These are phyloP conservation scores for Eustalomyia histrio DNA, from an alignment of 2,888 invertebrate genomes.

Conservation along the genomic window DNA sequence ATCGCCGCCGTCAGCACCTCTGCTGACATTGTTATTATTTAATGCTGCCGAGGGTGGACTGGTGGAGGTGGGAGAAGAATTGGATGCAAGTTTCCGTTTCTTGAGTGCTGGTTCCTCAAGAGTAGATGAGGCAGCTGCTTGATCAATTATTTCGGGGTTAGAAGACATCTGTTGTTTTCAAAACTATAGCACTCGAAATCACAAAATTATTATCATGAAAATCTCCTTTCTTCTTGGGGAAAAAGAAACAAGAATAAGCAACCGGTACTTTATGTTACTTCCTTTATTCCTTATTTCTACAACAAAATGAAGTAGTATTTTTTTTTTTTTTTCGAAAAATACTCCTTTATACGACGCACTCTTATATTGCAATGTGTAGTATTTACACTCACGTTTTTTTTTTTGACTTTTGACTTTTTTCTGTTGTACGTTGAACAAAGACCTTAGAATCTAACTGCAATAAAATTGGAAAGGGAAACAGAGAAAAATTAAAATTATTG, in stretches of 20 bases:
- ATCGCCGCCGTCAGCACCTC: constrained; percentile 69
- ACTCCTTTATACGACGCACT: constrained; percentile 25
- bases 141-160: constrained; percentile 94
- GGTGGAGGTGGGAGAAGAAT: constrained; percentile 69
- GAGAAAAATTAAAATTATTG: constrained; percentile 16
- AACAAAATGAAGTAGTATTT: background rate
- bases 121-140: constrained; percentile 81
- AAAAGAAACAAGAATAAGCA: constrained; percentile 33
- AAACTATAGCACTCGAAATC: constrained; percentile 29
- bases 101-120: constrained; percentile 95
- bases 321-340: background rate
- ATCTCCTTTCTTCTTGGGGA: constrained; percentile 14
- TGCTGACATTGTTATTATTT: constrained; percentile 64
- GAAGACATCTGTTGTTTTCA: constrained; percentile 86
- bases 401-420: constrained; percentile 14
- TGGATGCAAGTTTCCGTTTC: constrained; percentile 85
- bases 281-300: background rate
- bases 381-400: constrained; percentile 51
- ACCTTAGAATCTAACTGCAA: constrained; percentile 32
- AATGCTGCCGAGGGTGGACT: constrained; percentile 18
- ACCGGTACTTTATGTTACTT: constrained; percentile 40
- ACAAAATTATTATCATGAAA: constrained; percentile 52
- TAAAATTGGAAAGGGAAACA: constrained; percentile 9
- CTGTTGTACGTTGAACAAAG: constrained; percentile 49
- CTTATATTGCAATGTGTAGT: constrained; percentile 47